Conservation (phyloP, 2,888 invertebrate species). For the Ferrisia virgata region DNA sequence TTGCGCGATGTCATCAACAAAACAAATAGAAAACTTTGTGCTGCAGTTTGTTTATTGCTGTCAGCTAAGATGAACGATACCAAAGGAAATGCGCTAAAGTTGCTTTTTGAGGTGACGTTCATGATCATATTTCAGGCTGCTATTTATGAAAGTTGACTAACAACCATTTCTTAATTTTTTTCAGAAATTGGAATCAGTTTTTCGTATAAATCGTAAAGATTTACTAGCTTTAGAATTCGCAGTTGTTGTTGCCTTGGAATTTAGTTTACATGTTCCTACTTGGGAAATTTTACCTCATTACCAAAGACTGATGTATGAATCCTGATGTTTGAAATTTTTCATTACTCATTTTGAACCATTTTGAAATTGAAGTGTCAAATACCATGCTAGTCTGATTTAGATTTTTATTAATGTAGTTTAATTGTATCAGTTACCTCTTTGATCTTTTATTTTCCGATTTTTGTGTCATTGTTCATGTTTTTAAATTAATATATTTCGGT, state of each 20-base stretch:
- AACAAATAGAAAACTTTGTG: constrained; percentile 90
- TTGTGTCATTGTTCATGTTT: too few relatives aligned
- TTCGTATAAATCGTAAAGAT: constrained; percentile 86
- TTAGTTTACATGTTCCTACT: constrained; percentile 86
- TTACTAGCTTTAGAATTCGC: constrained; percentile 89
- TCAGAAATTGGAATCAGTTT: constrained; percentile 85
- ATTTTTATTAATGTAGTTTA: too few relatives aligned
- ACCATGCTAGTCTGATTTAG: too few relatives aligned
- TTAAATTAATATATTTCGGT: too few relatives aligned
- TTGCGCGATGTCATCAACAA: constrained; percentile 89
- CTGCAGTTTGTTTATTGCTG: constrained; percentile 88
- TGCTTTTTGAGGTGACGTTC: constrained; percentile 75
- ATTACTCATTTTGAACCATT: too few relatives aligned
- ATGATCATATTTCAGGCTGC: neutral
- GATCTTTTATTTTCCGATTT: too few relatives aligned
- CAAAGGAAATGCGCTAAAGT: constrained; percentile 82
- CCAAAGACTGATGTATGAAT: constrained; percentile 87
- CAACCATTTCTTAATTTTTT: constrained; percentile 50
- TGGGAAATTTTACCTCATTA: constrained; percentile 92
- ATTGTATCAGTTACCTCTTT: too few relatives aligned
- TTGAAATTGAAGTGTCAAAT: neutral
- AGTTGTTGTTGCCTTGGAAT: constrained; percentile 89
- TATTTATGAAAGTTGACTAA: neutral
- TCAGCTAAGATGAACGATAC: constrained; percentile 97
- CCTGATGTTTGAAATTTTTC: constrained; percentile 60